phyloP scores from a whole-genome alignment of 2,797 vertebrate species.

The Pampus argenteus region DNA sequence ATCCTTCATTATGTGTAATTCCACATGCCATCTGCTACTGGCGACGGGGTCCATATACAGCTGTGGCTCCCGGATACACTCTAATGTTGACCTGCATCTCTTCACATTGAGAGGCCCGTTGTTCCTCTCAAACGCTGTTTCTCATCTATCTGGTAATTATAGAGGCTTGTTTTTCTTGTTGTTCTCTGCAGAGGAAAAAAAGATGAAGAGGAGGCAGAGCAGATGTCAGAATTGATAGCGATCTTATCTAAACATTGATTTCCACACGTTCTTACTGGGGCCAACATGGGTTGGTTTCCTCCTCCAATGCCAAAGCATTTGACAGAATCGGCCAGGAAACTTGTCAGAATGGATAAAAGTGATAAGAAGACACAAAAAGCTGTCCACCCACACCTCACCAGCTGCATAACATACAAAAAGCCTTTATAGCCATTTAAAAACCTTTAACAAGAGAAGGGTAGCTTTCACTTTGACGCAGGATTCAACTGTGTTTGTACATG shows the following conservation, averaged over 20 bases:
- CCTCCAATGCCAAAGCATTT: slow-evolving; percentile 38
- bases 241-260: slow-evolving; percentile 72
- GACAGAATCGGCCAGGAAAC: slow-evolving; percentile 52
- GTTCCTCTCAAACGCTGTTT: slow-evolving; percentile 22
- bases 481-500: slow-evolving; percentile 44
- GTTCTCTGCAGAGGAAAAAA: slow-evolving; percentile 22
- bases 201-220: slow-evolving; percentile 66
- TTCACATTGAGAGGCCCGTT: slow-evolving; percentile 29
- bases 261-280: slow-evolving; percentile 47
- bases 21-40: slow-evolving; percentile 34
- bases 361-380: slow-evolving; percentile 41
- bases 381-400: slow-evolving; percentile 54
- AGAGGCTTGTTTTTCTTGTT: slow-evolving; percentile 47
- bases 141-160: slow-evolving; percentile 55
- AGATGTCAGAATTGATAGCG: slow-evolving; percentile 66
- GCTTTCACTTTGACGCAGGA: slow-evolving; percentile 38
- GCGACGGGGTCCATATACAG: slow-evolving; percentile 12
- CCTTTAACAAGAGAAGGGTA: slow-evolving; percentile 36
- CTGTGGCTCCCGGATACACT: slow-evolving; percentile 25
- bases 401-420: slow-evolving; percentile 6
- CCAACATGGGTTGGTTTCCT: slow-evolving; percentile 38
- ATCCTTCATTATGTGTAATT: slow-evolving; percentile 31
- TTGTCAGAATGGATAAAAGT: slow-evolving; percentile 63
- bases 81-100: slow-evolving; percentile 37
- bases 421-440: too few relatives aligned